Base-by-base conservation (phyloP, 2,888 invertebrate species). In the Chironomus riparius region DNA sequence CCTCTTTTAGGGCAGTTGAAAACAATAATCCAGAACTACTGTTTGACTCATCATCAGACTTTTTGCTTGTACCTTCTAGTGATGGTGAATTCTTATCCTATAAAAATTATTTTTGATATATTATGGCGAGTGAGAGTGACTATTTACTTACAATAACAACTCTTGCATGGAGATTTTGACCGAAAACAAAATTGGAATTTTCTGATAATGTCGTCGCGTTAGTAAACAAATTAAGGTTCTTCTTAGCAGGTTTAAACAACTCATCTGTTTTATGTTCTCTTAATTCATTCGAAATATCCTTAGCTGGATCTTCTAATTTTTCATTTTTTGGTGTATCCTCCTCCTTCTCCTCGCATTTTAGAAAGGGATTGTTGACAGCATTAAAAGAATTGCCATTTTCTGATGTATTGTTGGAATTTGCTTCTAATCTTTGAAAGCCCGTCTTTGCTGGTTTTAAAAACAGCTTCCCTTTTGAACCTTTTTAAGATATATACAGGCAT, bases 101-200 rank as follows among this genome's bases (percentile, higher is more conserved):
- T 0, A 10, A 28, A 24, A 12, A 72, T n/a, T 24, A 10, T 72
- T 73, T 61, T 12, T 22, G 38, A 13, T 21, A 62, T 10, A 61
- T 71, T 47, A 69, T 72, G 47, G 18, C 38, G n/a, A n/a, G n/a
- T 38, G 68, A 22, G n/a, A 70, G 48, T 13, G 50, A 24, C 13
- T 18, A 21, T 22, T 65, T 75, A 80, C 81, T 86, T 78, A 89
- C 87, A 50, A 89, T 89, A 47, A 91, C 86, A 10, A 94, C 95
- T 79, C 95, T 87, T 79, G 93, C 95, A 80, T 93, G 92, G 70
- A 96, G 87, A 84, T 96, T 96, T 83, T 95, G 94, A 1, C 96
- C 96, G 83, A 97, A 97, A 13, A 96, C 92, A 86, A 95, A 96
- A 48, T 90, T 89, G 28, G 87, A 87, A 68, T 87, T 85, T 77